phyloP scores from a whole-genome alignment of 2,888 invertebrate genomes.

The Euzophera pinguis region DNA sequence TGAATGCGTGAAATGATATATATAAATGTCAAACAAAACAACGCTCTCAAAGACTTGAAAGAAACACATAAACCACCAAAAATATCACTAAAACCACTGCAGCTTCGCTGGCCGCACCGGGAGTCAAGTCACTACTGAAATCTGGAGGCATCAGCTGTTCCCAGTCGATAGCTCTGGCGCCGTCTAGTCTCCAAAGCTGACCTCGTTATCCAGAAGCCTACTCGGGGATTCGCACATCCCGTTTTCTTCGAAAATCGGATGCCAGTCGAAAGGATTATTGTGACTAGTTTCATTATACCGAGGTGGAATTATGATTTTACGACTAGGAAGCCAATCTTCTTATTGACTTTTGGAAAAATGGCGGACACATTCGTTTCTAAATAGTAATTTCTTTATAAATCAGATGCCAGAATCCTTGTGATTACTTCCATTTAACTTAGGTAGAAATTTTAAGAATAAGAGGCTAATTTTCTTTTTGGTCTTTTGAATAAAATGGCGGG shows the following conservation, averaged over 20 bases:
- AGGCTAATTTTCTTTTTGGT: no score
- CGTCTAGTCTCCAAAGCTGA: slow-evolving; percentile 67
- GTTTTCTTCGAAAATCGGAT: not conserved
- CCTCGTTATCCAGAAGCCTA: slow-evolving; percentile 62
- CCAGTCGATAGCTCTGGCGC: slow-evolving; percentile 70
- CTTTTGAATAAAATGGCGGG: no score
- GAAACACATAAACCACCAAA: not conserved
- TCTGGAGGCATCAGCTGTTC: slow-evolving; percentile 66
- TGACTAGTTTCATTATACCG: no score
- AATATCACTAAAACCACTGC: slow-evolving; percentile 3
- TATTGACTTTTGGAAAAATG: no score
- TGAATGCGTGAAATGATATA: no score
- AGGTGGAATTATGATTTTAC: no score
- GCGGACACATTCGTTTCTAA: no score
- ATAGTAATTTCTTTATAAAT: no score
- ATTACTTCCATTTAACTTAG: no score
- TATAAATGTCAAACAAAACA: not conserved
- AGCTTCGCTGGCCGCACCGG: slow-evolving; percentile 27
- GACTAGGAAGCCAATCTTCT: no score
- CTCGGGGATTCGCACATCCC: slow-evolving; percentile 21
- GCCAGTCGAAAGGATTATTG: not conserved
- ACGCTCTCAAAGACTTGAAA: not conserved
- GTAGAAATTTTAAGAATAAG: no score
- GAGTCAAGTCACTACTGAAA: slow-evolving; percentile 52
- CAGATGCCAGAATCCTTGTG: no score